Base-by-base conservation (phyloP, 2,113 vertebrate genomes). In the Gallinago undulata region DNA sequence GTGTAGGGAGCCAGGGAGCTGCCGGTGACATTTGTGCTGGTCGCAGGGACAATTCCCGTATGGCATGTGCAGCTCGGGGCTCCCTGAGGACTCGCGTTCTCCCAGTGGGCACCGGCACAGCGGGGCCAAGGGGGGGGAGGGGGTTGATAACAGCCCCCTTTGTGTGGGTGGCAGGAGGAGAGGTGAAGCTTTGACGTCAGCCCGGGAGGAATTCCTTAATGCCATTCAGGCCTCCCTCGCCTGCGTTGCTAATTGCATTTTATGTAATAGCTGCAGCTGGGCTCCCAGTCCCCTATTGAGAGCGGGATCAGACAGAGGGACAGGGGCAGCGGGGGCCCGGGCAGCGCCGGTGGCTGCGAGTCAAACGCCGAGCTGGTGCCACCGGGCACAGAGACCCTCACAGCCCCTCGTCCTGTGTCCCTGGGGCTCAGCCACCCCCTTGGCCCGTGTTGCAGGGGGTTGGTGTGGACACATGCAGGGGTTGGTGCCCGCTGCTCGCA, bases 171-270 rank as follows among this genome's bases (percentile, higher is more conserved):
- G 48, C 16, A 6, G 76, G 77, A 68, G 94, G 83, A 68, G 94
- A 96, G 93, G 96, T 48, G 94, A 84, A 89, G 97, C 87, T 97
- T 96, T 97, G 94, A 97, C 97, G 96, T 97, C 97, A 97, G 75
- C 72, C 72, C 10, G 78, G 56, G 91, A 96, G 95, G 97, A 97
- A 97, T 97, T 97, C 96, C 97, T 97, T 95, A 95, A 97, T 96
- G 96, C 96, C 95, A 94, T 79, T 87, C 95, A 95, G 92, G 59
- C 86, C 94, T 77, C 91, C 80, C 51, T 47, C 28, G 60, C 60
- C 82, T 37, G 66, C 22, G 3, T 50, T 18, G 93, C 89, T 97
- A 97, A 97, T 97, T 97, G 96, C 69, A 0, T 5, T 94, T 97
- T 97, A 97, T 97, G 96, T 96, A 97, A 97, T 67, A 81, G 94